Conservation (phyloP, 2,888 invertebrate species). For the Pyrrhosoma nymphula region DNA sequence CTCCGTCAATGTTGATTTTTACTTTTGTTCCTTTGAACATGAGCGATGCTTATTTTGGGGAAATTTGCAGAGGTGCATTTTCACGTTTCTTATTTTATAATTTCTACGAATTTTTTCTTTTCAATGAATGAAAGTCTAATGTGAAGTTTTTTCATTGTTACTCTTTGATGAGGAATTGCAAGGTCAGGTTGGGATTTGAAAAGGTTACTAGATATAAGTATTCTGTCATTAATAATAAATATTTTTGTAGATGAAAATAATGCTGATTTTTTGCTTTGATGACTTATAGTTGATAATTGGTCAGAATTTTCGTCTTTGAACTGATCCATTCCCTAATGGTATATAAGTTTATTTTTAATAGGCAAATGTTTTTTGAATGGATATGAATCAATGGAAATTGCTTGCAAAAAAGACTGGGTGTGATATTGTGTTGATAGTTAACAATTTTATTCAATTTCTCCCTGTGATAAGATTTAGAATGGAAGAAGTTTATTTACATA, state of each 20-base stretch:
- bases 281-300: constrained; percentile 54
- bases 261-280: constrained; percentile 59
- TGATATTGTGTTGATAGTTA: constrained; percentile 64
- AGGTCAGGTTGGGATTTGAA: constrained; percentile 59
- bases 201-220: constrained; percentile 65
- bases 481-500: constrained; percentile 58
- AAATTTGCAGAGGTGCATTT: constrained; percentile 33
- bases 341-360: constrained; percentile 47
- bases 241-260: constrained; percentile 62
- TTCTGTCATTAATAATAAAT: constrained; percentile 64
- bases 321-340: constrained; percentile 60
- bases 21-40: neutral
- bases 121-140: constrained; percentile 17
- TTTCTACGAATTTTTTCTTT: constrained; percentile 22
- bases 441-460: constrained; percentile 59
- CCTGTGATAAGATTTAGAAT: constrained; percentile 61
- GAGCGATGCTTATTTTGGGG: constrained; percentile 19
- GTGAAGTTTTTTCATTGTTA: constrained; percentile 28
- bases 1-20: neutral
- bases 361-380: constrained; percentile 65
- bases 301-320: constrained; percentile 48
- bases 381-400: constrained; percentile 51
- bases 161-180: constrained; percentile 25
- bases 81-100: constrained; percentile 8
- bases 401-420: constrained; percentile 67